phyloP scores from a whole-genome alignment of 2,113 vertebrate species.

The Sciurus niger region DNA sequence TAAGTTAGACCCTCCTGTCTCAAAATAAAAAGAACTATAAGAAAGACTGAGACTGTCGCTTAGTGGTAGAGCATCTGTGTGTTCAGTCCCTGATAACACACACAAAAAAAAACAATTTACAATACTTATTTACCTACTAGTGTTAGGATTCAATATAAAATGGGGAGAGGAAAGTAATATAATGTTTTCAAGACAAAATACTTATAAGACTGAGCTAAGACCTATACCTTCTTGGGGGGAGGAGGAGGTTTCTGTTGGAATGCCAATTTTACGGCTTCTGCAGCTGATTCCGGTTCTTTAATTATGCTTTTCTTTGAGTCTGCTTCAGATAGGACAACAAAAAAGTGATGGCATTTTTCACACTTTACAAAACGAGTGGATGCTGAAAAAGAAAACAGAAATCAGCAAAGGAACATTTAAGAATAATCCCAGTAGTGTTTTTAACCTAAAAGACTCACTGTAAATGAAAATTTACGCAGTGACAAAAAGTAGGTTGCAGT shows the following conservation, averaged over 20 bases:
- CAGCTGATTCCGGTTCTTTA: slow-evolving; percentile 96
- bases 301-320: slow-evolving; percentile 98
- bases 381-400: slow-evolving; percentile 87
- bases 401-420: slow-evolving; percentile 46
- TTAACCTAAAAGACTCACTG: background rate
- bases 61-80: too few relatives aligned
- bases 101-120: background rate
- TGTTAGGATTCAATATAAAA: slow-evolving; percentile 26
- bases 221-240: slow-evolving; percentile 96
- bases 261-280: slow-evolving; percentile 96
- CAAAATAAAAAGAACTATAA: too few relatives aligned
- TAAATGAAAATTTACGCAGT: slow-evolving; percentile 59
- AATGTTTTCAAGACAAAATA: slow-evolving; percentile 42
- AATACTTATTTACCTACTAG: slow-evolving; percentile 32
- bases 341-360: slow-evolving; percentile 99
- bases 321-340: slow-evolving; percentile 98
- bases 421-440: slow-evolving; percentile 29
- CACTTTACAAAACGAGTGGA: slow-evolving; percentile 99
- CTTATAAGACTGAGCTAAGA: background rate
- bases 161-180: background rate
- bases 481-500: background rate
- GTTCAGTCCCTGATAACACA: too few relatives aligned
- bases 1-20: too few relatives aligned
- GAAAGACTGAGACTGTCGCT: too few relatives aligned
- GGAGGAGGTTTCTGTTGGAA: slow-evolving; percentile 98